Base-by-base conservation (phyloP, 2,797 vertebrate genomes). In the Lithobates pipiens region DNA sequence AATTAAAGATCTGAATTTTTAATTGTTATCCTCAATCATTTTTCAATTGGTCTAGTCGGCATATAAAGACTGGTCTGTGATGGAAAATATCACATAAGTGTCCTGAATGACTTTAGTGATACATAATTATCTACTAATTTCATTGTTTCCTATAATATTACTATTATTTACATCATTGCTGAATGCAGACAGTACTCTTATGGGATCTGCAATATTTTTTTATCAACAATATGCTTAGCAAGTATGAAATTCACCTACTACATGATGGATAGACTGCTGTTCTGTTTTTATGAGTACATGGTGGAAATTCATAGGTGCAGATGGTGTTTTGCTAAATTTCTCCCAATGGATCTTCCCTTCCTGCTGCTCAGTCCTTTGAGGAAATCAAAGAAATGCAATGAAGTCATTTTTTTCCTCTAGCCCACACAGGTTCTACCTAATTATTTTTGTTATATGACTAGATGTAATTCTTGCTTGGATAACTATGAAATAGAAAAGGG, bases 281-380 rank as follows among this genome's bases (percentile, higher is more conserved):
- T 71, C 57, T 63, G 76, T 72, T 61, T 65, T 68, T 74, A 86
- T 63, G 61, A 86, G 74, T 77, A 54, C 65, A 77, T n/a, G 42
- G 42, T 65, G 16, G 39, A 82, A 85, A 74, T 25, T 29, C 73
- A 76, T 76, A 77, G 85, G 79, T 82, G 80, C 85, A 86, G 85
- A 86, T 86, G 80, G 80, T 86, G 85, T 77, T 86, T 86, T 77
- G 85, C 75, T 80, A 74, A 86, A 82, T 82, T 46, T 82, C 39
- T 72, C 85, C 75, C 74, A 67, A 46, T 82, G 67, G 80, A 65
- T 36, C 67, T 72, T 82, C 18, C 39, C 75, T 72, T 86, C 29
- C 50, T 82, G 65, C 74, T 86, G 74, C 36, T 77, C 10, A 77
- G 25, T 39, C 74, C 54, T 73, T 73, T 73, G 85, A 82, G 85